Evolutionary conservation across 2,888 invertebrate genomes (phyloP).

Genomic region (Acleris sparsana): DNA sequence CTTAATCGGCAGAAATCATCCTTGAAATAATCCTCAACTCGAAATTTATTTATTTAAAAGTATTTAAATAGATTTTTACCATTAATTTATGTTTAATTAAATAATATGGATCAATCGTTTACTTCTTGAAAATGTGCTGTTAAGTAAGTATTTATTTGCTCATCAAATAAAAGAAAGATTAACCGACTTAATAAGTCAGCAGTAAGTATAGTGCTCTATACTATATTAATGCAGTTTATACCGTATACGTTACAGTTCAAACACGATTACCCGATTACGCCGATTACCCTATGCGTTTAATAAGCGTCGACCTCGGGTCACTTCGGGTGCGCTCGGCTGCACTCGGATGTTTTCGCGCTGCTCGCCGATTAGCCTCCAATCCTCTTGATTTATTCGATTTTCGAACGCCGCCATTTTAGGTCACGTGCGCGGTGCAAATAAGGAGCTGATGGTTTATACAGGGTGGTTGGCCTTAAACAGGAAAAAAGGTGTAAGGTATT

Average conservation of each 20-base stretch:
- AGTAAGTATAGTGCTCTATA: too few species aligned
- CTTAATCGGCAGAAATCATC: conserved; percentile 15
- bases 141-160: too few species aligned
- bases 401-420: conserved; percentile 70
- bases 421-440: conserved; percentile 70
- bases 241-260: conserved; percentile 16
- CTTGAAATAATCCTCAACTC: conserved; percentile 2
- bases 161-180: too few species aligned
- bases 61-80: background rate
- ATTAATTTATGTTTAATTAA: too few species aligned
- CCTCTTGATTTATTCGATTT: conserved; percentile 79
- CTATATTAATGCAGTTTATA: conserved; percentile 1
- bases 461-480: conserved; percentile 40
- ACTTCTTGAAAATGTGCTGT: too few species aligned
- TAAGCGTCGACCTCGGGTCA: conserved; percentile 28
- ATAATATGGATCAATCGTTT: too few species aligned
- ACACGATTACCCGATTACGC: conserved; percentile 34
- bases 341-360: conserved; percentile 52
- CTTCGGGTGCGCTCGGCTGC: conserved; percentile 1
- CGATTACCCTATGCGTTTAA: conserved; percentile 1
- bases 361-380: conserved; percentile 71
- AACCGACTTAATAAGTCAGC: too few species aligned
- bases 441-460: conserved; percentile 53
- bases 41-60: background rate
- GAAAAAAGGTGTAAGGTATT: background rate